Evolutionary conservation across 1,140 invertebrate species (phyloP).

Genomic region (Augochlora pura): DNA sequence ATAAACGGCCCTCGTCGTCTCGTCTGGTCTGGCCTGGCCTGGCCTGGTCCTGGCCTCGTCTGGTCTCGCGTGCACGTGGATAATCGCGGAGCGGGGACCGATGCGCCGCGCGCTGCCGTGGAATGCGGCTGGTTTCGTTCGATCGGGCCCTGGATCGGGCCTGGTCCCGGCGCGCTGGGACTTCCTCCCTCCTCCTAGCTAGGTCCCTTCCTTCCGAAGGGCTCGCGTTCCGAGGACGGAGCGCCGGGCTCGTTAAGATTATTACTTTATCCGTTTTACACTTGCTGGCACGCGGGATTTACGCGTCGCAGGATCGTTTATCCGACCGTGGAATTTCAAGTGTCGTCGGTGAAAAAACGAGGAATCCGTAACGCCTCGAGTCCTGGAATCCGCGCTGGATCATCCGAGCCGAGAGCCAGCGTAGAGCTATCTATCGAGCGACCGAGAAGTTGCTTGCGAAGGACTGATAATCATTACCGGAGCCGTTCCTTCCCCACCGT

Average conservation of each 20-base stretch:
- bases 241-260: background rate
- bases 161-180: background rate
- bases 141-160: constrained; percentile 26
- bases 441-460: background rate
- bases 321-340: constrained; percentile 13
- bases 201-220: background rate
- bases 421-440: constrained; percentile 1
- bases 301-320: background rate
- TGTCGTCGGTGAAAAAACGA: background rate
- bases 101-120: background rate
- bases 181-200: background rate
- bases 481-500: background rate
- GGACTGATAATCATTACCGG: constrained; percentile 41
- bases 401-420: constrained; percentile 22
- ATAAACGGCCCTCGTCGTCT: constrained; percentile 20
- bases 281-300: background rate
- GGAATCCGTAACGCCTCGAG: constrained; percentile 22
- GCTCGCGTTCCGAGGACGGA: background rate
- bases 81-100: background rate
- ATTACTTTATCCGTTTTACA: constrained; percentile 24
- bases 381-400: constrained; percentile 40
- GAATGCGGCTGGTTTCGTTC: constrained; percentile 54
- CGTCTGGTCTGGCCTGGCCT: too few species aligned
- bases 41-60: background rate
- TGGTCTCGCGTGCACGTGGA: constrained; percentile 27